phyloP scores from a whole-genome alignment of 1,140 invertebrate genomes.

The Hirudo medicinalis region DNA sequence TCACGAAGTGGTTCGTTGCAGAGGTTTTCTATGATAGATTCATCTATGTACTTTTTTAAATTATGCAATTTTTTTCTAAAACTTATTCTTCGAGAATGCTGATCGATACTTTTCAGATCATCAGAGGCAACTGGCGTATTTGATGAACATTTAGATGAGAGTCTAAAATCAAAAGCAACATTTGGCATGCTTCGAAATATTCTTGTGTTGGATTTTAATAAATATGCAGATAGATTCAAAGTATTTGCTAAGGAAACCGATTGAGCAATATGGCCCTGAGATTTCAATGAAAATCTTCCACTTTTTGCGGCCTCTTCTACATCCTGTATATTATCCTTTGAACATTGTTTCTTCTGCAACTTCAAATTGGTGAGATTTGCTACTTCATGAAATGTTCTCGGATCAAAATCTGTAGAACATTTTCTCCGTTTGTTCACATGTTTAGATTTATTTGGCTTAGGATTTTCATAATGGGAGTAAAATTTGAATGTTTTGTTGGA shows the following conservation, averaged over 20 bases:
- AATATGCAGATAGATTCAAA: neutral
- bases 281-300: neutral
- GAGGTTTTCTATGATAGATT: neutral
- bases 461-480: conserved; percentile 3
- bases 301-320: neutral
- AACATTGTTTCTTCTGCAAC: neutral
- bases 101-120: neutral
- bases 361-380: neutral
- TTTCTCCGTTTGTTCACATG: neutral
- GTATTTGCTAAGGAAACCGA: neutral
- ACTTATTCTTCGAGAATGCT: neutral
- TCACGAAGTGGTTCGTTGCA: neutral
- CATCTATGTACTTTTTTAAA: conserved; percentile 7
- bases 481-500: conserved; percentile 1
- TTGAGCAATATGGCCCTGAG: neutral
- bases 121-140: neutral
- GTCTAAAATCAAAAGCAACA: neutral
- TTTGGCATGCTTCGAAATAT: conserved; percentile 1
- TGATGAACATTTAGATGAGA: neutral
- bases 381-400: too few relatives aligned
- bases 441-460: neutral
- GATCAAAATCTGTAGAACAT: neutral
- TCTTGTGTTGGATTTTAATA: neutral
- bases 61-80: conserved; percentile 12
- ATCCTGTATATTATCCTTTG: neutral